These are phyloP conservation scores for Daboia siamensis DNA, from an alignment of 2,113 vertebrate species.

Conservation along the genomic window DNA sequence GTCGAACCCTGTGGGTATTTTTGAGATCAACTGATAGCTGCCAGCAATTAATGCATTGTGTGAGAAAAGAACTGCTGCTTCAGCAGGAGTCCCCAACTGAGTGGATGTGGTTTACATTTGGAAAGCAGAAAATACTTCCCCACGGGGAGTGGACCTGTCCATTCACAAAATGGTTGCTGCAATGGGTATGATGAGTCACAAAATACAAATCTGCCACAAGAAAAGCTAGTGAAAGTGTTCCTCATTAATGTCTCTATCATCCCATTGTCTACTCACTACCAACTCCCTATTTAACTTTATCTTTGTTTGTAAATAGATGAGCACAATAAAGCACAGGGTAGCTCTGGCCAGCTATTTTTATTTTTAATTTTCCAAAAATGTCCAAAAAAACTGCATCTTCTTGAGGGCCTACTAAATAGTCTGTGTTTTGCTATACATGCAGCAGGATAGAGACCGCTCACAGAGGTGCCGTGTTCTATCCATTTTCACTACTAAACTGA, in stretches of 20 bases:
- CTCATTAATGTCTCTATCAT: background rate
- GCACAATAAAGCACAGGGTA: background rate
- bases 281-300: background rate
- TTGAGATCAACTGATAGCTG: background rate
- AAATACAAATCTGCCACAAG: background rate
- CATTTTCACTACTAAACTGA: background rate
- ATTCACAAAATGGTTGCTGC: background rate
- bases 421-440: conserved; percentile 14
- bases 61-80: background rate
- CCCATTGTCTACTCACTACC: background rate
- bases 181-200: background rate
- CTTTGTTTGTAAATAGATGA: background rate
- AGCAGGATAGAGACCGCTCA: conserved; percentile 16
- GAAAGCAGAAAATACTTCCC: background rate
- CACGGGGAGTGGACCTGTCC: background rate
- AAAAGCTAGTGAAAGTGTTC: background rate
- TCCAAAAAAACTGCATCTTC: background rate
- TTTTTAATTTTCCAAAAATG: background rate
- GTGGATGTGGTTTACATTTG: background rate
- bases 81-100: background rate
- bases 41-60: background rate
- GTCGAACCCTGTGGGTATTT: background rate
- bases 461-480: background rate
- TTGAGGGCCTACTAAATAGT: conserved; percentile 18
- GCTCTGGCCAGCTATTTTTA: background rate